A percentile compares a stretch with the other conserved stretches of the same genome.
phyloP scores from a whole-genome alignment of 1,140 invertebrate species.

The Drosophila tani region DNA sequence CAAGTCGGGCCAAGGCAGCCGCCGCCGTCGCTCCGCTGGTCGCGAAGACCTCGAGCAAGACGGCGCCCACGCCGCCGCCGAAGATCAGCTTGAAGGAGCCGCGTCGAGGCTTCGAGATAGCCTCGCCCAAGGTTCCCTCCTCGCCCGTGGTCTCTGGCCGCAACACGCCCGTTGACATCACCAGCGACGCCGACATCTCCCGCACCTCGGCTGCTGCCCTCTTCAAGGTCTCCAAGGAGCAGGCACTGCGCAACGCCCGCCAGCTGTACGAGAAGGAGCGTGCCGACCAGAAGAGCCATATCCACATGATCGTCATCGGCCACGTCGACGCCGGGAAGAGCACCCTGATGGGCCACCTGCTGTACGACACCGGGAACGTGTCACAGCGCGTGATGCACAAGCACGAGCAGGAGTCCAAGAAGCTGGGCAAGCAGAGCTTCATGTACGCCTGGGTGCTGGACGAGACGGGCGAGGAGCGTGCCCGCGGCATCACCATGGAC shows the following conservation, averaged over 20 bases:
- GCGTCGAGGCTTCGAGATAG: constrained; percentile 85
- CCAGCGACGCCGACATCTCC: constrained; percentile 33
- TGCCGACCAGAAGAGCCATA: constrained; percentile 91
- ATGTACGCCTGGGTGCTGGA: constrained; percentile 99
- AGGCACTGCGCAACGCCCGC: constrained; percentile 69
- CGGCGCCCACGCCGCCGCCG: constrained; percentile 46
- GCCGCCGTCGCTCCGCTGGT: constrained; percentile 6
- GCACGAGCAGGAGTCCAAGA: constrained; percentile 99
- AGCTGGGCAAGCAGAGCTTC: constrained; percentile 99
- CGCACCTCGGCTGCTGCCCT: constrained; percentile 20
- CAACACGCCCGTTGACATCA: constrained; percentile 82
- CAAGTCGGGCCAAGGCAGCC: constrained; percentile 17
- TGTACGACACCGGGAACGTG: constrained; percentile 96
- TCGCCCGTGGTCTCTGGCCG: constrained; percentile 88
- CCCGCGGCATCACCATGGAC: constrained; percentile 97
- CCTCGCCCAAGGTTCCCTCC: constrained; percentile 76
- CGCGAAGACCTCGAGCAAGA: constrained; percentile 23
- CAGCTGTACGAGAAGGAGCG: constrained; percentile 91
- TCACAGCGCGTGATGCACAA: constrained; percentile 97
- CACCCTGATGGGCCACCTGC: constrained; percentile 97
- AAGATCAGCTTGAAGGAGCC: constrained; percentile 71
- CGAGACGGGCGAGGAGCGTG: constrained; percentile 98
- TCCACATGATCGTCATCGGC: constrained; percentile 98
- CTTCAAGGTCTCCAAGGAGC: constrained; percentile 81
- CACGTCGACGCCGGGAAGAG: constrained; percentile 99